These are phyloP conservation scores for Lottia gigantea DNA, from an alignment of 2,888 invertebrate species.

Conservation along the genomic window DNA sequence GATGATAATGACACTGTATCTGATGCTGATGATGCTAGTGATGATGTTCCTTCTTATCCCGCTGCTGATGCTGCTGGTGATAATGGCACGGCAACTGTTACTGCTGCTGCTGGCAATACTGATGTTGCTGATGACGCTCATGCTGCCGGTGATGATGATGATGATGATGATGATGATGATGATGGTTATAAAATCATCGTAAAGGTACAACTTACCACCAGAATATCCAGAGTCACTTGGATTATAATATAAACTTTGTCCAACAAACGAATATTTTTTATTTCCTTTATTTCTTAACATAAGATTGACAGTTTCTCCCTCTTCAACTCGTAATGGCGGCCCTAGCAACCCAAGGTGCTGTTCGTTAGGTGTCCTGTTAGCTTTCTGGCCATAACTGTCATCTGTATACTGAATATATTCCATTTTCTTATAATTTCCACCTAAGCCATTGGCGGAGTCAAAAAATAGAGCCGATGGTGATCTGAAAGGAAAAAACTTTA, in stretches of 20 bases:
- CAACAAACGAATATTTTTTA: constrained; percentile 40
- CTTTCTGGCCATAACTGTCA: constrained; percentile 28
- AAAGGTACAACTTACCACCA: background rate
- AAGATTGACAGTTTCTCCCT: constrained; percentile 44
- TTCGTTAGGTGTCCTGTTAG: constrained; percentile 18
- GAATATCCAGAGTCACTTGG: background rate
- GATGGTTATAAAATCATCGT: background rate
- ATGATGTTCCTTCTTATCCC: no score
- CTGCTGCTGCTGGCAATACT: constrained; percentile 4
- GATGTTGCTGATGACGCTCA: background rate
- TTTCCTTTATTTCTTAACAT: constrained; percentile 40
- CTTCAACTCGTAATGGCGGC: constrained; percentile 44
- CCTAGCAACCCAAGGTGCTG: constrained; percentile 47
- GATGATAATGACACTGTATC: no score
- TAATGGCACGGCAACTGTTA: no score
- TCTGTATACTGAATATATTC: constrained; percentile 43
- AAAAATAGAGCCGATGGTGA: constrained; percentile 29
- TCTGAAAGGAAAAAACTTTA: constrained; percentile 23
- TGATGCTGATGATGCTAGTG: no score
- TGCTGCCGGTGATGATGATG: background rate
- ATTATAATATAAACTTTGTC: constrained; percentile 24
- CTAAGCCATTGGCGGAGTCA: constrained; percentile 31
- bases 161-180: no score
- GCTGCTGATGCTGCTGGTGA: no score
- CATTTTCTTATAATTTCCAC: constrained; percentile 41